Evolutionary conservation across 1,140 invertebrate genomes (phyloP), one percentile per base, ranked within the genome.

Genomic region (Pseudomyrmex gracilis): DNA sequence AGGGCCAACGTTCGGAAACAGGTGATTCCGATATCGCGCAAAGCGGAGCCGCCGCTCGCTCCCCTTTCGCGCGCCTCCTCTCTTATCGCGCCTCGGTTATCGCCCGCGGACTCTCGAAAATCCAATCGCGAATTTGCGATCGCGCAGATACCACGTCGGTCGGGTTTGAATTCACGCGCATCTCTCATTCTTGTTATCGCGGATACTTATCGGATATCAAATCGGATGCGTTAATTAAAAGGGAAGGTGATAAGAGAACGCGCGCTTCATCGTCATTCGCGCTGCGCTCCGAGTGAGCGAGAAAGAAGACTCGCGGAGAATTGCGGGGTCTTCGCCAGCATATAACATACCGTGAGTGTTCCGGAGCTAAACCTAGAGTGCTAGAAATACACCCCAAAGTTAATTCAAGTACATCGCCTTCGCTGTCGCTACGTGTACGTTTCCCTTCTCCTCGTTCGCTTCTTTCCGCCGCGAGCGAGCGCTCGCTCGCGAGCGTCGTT

Each of bases 351-450:
- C 91, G 78, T 73, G 84, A 90, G 83, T 90, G 89, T 89, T 92
- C 86, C 89, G 83, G 87, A 91, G 92, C 92, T 93, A 93, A 93
- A 92, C 89, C 91, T 85, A 92, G 92, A 92, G 87, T 87, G 91
- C 92, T 91, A 91, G 90, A 93, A 93, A 93, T 93, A 93, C 87
- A 90, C 90, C 83, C 68, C 86, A 89, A 89, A 89, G 90, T 92
- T 90, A 92, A 93, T 93, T 92, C 92, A 93, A 93, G 91, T 93
- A 90, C 92, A 92, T 91, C 87, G 90, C 86, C 87, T 91, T 88
- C 85, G 87, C 84, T 86, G 90, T 91, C 83, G 83, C 86, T 77
- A 71, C 57, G 85, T 86, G 82, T 74, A 64, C 34, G 34, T 34
- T 85, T 82, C 77, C 51, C 49, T 85, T 10, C 57, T 82, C 58